These are phyloP conservation scores for Chiridota heheva DNA, from an alignment of 35 echinoderm and acorn worm species.

Conservation along the genomic window DNA sequence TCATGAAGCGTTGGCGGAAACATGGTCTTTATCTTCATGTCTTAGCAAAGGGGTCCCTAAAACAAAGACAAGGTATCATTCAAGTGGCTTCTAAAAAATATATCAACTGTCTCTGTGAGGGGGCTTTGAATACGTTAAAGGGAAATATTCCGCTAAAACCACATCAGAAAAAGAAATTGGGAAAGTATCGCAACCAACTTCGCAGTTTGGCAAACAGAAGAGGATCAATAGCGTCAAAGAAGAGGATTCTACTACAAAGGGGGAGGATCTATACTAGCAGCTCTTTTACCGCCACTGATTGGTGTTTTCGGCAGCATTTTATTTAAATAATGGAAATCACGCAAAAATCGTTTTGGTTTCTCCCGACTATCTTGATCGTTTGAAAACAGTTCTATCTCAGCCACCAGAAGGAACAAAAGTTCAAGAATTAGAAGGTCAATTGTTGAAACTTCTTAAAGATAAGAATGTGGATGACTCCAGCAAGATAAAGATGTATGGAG, in stretches of 20 bases:
- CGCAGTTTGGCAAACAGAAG: neutral
- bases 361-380: slow-evolving; percentile 3
- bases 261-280: neutral
- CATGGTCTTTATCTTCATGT: neutral
- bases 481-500: neutral
- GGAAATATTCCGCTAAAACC: neutral
- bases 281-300: slow-evolving; percentile 1
- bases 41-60: neutral
- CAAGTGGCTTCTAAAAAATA: neutral
- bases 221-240: too few species aligned
- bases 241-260: neutral
- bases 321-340: slow-evolving; percentile 11
- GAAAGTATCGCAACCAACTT: neutral
- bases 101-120: neutral
- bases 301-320: neutral
- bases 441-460: neutral
- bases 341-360: slow-evolving; percentile 30
- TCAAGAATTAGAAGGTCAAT: neutral
- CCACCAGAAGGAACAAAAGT: neutral
- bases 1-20: neutral
- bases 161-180: slow-evolving; percentile 1
- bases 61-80: slow-evolving; percentile 13
- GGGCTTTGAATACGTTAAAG: neutral
- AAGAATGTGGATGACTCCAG: neutral
- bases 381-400: neutral